Percentiles rank a stretch among this genome's conserved stretches.
phyloP scores from a whole-genome alignment of 92 coral and sea anemone species.

The Bergia puertoricense region DNA sequence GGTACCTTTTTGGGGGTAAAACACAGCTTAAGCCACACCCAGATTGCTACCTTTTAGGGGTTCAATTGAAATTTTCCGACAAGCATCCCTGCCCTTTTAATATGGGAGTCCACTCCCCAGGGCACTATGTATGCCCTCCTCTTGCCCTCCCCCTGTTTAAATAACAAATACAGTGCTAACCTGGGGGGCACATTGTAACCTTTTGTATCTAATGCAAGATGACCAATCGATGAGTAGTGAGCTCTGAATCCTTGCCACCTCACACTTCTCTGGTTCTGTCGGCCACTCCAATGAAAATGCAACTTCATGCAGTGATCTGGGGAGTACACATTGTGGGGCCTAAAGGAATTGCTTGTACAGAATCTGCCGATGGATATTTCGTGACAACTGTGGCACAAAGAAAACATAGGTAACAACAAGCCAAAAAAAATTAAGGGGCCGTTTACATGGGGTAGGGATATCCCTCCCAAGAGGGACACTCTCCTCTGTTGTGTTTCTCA shows the following conservation, averaged over 20 bases:
- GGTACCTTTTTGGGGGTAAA: too few relatives aligned
- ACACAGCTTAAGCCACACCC: too few relatives aligned
- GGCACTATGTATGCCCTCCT: background rate
- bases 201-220: background rate
- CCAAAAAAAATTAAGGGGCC: too few relatives aligned
- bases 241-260: conserved; percentile 36
- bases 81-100: too few relatives aligned
- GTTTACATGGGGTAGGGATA: too few relatives aligned
- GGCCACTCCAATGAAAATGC: conserved; percentile 39
- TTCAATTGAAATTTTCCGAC: too few relatives aligned
- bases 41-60: too few relatives aligned
- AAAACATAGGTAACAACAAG: too few relatives aligned
- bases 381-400: conserved; percentile 6
- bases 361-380: conserved; percentile 36
- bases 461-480: too few relatives aligned
- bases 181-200: background rate
- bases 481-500: too few relatives aligned
- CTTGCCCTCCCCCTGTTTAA: background rate
- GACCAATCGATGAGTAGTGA: background rate
- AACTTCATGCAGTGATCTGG: conserved; percentile 34
- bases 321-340: conserved; percentile 16
- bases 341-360: conserved; percentile 6
- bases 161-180: background rate
- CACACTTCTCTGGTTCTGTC: background rate
- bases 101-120: too few relatives aligned